Base-by-base conservation (phyloP, 2,797 vertebrate genomes). In the Sebastolobus altivelis region DNA sequence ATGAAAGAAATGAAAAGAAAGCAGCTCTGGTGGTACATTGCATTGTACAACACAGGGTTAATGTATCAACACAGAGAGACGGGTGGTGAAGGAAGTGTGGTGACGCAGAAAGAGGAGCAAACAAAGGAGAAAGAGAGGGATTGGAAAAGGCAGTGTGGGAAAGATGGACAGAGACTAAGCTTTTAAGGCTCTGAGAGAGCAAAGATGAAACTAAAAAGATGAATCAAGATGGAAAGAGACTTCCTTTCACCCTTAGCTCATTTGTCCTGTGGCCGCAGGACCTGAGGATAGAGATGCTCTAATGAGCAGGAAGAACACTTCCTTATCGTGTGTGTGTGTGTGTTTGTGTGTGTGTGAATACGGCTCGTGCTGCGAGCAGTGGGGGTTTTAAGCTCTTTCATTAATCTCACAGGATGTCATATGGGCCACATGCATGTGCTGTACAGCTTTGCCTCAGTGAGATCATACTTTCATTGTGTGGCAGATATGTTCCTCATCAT, bases 291-390 rank as follows among this genome's bases (percentile, higher is more conserved):
- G 68, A 67, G 72, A 88, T 75, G 77, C 72, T 79, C 38, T 88
- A 88, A 91, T 89, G 90, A 92, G 87, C 74, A 79, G 61, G 20
- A 82, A 66, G 52, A 81, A 81, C 38, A 11, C 72, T 58, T 84
- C 68, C 74, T 69, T 77, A 55, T 76, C 40, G 14, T 65, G 71
- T 65, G 27, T 65, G 43, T 72, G 52, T 49, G 31, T 43, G 27
- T 56, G 31, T 61, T 37, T 65, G 72, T 37, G 52, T 11, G 46
- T 52, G 73, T 33, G 29, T 37, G 49, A 70, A 54, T 58, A 62
- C 14, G 75, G 76, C 81, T 60, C 65, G 60, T 38, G 63, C 65
- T 2, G 5, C 8, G 18, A 74, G 72, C 76, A 59, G 81, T 27
- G 33, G 67, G 76, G 72, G 56, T 55, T 59, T 55, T 40, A 69